These are phyloP conservation scores for Timema podura DNA, from an alignment of 2,888 invertebrate genomes.

Conservation along the genomic window DNA sequence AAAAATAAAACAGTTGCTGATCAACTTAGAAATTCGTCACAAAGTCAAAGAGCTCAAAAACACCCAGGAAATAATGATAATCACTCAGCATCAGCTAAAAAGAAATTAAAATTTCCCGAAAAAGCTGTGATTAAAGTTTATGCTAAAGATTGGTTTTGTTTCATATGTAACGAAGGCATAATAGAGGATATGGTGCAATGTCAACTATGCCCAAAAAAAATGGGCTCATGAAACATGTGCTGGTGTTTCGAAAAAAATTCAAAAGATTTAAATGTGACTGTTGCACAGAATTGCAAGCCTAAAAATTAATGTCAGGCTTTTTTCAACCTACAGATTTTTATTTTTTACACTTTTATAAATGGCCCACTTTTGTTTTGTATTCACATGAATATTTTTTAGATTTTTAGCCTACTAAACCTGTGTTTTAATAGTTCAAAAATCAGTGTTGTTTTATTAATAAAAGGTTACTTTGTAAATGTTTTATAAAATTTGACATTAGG, in stretches of 20 bases:
- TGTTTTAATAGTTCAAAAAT: no score
- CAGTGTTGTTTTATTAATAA: no score
- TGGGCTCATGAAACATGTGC: constrained; percentile 15
- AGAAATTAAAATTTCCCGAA: background rate
- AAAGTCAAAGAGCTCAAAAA: background rate
- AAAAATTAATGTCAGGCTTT: no score
- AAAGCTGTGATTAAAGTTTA: background rate
- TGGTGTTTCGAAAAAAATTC: background rate
- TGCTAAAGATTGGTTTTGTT: background rate
- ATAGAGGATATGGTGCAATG: constrained; percentile 4
- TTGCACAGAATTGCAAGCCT: background rate
- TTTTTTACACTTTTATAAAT: no score
- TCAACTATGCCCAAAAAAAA: background rate
- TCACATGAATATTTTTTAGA: no score
- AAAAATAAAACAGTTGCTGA: no score
- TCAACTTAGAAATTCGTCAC: no score
- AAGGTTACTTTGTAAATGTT: no score
- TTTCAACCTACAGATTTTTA: no score
- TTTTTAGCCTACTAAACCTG: no score
- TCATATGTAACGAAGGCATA: background rate
- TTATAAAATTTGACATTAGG: no score
- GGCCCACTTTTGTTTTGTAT: no score
- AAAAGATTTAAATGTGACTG: background rate
- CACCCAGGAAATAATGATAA: background rate
- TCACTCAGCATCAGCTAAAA: background rate